phyloP scores from a whole-genome alignment of 2,888 invertebrate species.

The Ennomos fuscantarius region DNA sequence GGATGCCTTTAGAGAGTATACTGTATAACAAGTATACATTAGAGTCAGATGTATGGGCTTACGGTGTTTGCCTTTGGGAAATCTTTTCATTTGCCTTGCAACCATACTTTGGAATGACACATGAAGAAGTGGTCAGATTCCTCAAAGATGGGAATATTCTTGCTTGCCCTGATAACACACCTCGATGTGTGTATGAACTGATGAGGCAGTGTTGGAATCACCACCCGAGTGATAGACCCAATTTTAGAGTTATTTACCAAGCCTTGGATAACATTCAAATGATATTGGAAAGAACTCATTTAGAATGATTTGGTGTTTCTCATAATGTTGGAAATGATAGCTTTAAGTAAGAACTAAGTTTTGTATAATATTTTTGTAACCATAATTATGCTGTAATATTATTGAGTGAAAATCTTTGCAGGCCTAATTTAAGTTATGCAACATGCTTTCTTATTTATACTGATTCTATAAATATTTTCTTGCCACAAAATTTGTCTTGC shows the following conservation, averaged over 20 bases:
- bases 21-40: slow-evolving; percentile 98
- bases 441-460: background rate
- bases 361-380: slow-evolving; percentile 42
- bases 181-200: slow-evolving; percentile 93
- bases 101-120: slow-evolving; percentile 98
- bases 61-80: slow-evolving; percentile 98
- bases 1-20: slow-evolving; percentile 99
- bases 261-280: slow-evolving; percentile 89
- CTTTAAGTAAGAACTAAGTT: slow-evolving; percentile 28
- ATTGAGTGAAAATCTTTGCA: slow-evolving; percentile 11
- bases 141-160: slow-evolving; percentile 97
- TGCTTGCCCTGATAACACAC: slow-evolving; percentile 95
- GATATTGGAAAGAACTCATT: slow-evolving; percentile 77
- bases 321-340: slow-evolving; percentile 18
- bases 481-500: slow-evolving; percentile 9
- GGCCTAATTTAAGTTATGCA: background rate
- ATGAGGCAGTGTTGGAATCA: slow-evolving; percentile 98
- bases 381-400: slow-evolving; percentile 11
- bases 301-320: slow-evolving; percentile 55
- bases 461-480: background rate
- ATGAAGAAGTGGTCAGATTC: slow-evolving; percentile 98
- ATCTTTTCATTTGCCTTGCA: slow-evolving; percentile 98
- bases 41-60: slow-evolving; percentile 99
- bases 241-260: slow-evolving; percentile 93
- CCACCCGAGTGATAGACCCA: slow-evolving; percentile 93